Evolutionary conservation across 2,888 invertebrate genomes (phyloP).

Genomic region (Leucania comma): DNA sequence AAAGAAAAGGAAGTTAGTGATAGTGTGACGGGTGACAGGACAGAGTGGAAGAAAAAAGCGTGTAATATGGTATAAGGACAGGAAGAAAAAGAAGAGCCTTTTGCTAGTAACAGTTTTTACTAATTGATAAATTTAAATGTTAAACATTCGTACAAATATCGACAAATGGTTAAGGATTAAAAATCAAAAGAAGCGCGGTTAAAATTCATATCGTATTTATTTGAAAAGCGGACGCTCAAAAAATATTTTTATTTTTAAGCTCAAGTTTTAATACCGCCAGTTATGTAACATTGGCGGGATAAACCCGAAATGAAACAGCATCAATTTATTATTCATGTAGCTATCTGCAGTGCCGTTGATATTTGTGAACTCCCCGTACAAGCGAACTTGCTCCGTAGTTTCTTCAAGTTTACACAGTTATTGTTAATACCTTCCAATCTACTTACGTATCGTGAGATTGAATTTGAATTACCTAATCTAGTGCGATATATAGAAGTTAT

Average conservation of each 20-base stretch:
- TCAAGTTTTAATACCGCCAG: neutral
- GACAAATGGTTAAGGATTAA: neutral
- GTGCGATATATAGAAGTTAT: neutral
- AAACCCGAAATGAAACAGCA: conserved; percentile 14
- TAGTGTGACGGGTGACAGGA: no score
- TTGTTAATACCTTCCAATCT: conserved; percentile 8
- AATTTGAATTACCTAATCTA: neutral
- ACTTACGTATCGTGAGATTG: conserved; percentile 1
- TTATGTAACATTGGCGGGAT: neutral
- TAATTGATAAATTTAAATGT: neutral
- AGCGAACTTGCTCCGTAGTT: neutral
- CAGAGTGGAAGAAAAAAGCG: no score
- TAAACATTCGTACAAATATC: neutral
- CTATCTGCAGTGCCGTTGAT: conserved; percentile 10
- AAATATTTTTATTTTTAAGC: conserved; percentile 5
- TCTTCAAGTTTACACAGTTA: conserved; percentile 9
- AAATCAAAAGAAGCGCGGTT: neutral
- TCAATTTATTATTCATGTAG: conserved; percentile 35
- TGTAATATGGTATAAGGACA: no score
- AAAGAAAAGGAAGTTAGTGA: no score
- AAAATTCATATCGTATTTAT: no score
- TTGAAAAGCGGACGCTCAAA: neutral
- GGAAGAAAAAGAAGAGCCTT: no score
- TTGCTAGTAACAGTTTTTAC: neutral
- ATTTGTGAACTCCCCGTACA: conserved; percentile 7